phyloP scores from a whole-genome alignment of 1,140 invertebrate species.

The Scaptomyza pallida region DNA sequence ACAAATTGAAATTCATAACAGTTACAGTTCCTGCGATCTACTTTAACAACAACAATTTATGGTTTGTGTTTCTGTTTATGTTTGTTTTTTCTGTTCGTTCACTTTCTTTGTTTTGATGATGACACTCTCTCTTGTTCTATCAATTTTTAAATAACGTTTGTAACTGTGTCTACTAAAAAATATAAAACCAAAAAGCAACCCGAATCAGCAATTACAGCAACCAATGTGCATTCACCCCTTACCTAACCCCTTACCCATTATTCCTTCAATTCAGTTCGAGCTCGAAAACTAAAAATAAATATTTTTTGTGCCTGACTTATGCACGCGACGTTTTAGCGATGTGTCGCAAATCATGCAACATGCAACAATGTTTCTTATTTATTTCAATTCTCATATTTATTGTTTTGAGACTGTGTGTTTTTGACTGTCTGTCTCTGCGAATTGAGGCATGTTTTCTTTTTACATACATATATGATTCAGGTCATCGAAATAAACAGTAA shows the following conservation, averaged over 20 bases:
- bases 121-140: background rate
- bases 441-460: conserved; percentile 36
- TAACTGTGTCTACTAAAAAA: conserved; percentile 48
- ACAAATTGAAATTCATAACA: conserved; percentile 8
- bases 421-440: background rate
- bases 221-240: conserved; percentile 3
- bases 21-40: conserved; percentile 4
- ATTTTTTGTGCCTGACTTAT: conserved; percentile 53
- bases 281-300: conserved; percentile 20
- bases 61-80: conserved; percentile 15
- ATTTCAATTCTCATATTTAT: conserved; percentile 16
- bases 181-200: conserved; percentile 16
- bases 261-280: conserved; percentile 22
- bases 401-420: conserved; percentile 14
- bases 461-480: conserved; percentile 13
- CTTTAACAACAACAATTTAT: no score
- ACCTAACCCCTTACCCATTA: background rate
- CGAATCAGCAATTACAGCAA: conserved; percentile 8
- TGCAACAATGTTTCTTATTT: conserved; percentile 52
- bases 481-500: background rate
- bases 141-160: conserved; percentile 19
- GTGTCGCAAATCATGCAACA: conserved; percentile 56
- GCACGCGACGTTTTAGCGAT: conserved; percentile 37
- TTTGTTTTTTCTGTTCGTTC: conserved; percentile 22
- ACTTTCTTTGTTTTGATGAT: conserved; percentile 21